Evolutionary conservation across 2,888 invertebrate species (phyloP), one percentile per base, ranked within the genome.

Genomic region (Ectemnius lituratus): DNA sequence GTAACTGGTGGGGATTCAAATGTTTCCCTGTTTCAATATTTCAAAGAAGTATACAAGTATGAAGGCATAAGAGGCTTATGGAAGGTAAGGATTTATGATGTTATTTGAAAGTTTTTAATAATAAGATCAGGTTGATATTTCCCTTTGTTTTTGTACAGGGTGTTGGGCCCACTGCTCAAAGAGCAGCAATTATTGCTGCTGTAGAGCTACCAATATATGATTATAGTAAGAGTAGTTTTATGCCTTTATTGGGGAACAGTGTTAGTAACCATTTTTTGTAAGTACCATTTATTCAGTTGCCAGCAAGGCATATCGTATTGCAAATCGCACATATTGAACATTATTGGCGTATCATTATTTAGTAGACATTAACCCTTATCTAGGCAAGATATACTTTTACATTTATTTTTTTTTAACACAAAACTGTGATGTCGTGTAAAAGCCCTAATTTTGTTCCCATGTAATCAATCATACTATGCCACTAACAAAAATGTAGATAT

Each of bases 141-240:
- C 37, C 1, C 5, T 49, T 57, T 65, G 18, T 73, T 64, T 75
- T 52, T 73, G 4, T 27, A 4, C 59, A 97, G 94, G 98, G 98
- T 78, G 98, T 97, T 75, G 96, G 95, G 27, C 96, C 98, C 16
- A 98, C 98, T 66, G 95, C 97, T 64, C 98, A 98, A 92, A 93
- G 98, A 88, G 98, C 98, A 47, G 97, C 97, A 13, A 94, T 98
- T 56, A 97, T 98, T 88, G 97, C 97, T 56, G 98, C 97, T 14
- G 98, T 98, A 60, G 98, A 98, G 92, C 93, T 98, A 88, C 98
- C 98, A 52, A 96, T 96, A 59, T 98, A 98, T 92, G 98, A 98
- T 92, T 95, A 95, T 84, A 95, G 95, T 91, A 98, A 98, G 92
- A 93, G 94, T 84, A 93, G 94, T 80, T 92, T 98, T 74, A 92